Evolutionary conservation across 2,888 invertebrate species (phyloP).

Genomic region (Rhimphoctona megacephalus): DNA sequence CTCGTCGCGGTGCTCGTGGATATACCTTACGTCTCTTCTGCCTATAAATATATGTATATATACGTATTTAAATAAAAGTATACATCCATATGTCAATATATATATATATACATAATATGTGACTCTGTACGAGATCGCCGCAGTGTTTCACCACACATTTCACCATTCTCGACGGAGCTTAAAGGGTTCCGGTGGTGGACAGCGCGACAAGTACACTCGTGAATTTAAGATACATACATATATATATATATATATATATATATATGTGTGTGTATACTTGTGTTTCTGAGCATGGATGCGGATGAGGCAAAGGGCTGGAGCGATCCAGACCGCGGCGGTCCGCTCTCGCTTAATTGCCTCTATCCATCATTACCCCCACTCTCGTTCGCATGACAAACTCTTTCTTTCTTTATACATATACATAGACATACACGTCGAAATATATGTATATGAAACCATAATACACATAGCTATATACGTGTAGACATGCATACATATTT

Average conservation of each 20-base stretch:
- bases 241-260: conserved; percentile 34
- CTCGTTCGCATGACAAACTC: conserved; percentile 38
- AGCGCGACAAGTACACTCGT: conserved; percentile 62
- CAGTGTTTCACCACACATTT: conserved; percentile 64
- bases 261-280: conserved; percentile 20
- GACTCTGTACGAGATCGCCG: conserved; percentile 34
- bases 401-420: conserved; percentile 42
- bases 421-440: background rate
- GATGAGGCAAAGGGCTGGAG: conserved; percentile 69
- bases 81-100: background rate
- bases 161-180: conserved; percentile 67
- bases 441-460: background rate
- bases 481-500: background rate
- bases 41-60: no score
- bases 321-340: conserved; percentile 75
- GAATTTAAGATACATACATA: conserved; percentile 45
- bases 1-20: conserved; percentile 35
- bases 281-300: conserved; percentile 46
- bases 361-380: conserved; percentile 78
- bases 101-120: conserved; percentile 4
- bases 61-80: background rate
- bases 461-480: background rate
- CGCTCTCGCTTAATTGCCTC: conserved; percentile 78
- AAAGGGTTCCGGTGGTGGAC: conserved; percentile 69
- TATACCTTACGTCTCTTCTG: background rate